These are phyloP conservation scores for Linyphia triangularis DNA, from an alignment of 2,888 invertebrate genomes.

Conservation along the genomic window DNA sequence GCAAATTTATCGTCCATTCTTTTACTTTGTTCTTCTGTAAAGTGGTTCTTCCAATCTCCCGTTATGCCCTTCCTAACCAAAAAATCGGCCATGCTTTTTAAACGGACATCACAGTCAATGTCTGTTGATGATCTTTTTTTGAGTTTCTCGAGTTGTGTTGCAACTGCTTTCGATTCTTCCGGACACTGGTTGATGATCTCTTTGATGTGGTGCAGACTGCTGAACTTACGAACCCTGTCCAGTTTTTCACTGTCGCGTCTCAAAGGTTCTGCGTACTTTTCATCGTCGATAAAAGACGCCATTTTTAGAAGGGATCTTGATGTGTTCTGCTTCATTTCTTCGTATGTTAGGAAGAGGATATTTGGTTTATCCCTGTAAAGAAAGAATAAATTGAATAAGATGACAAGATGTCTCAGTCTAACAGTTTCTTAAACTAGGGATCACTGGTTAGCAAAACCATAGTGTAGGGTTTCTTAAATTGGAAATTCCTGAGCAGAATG, in stretches of 20 bases:
- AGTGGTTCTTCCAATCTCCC: constrained; percentile 80
- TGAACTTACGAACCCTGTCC: constrained; percentile 31
- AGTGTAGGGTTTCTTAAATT: too few species aligned
- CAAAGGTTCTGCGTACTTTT: constrained; percentile 33
- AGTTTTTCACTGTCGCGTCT: constrained; percentile 17
- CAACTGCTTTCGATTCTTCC: too few species aligned
- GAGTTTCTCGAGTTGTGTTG: neutral
- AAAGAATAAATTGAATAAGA: neutral
- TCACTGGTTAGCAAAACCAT: too few species aligned
- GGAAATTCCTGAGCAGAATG: too few species aligned
- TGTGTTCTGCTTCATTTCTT: constrained; percentile 79
- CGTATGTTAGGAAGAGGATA: constrained; percentile 80
- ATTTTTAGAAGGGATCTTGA: constrained; percentile 74
- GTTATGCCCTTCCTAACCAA: constrained; percentile 78
- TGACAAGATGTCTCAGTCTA: too few species aligned
- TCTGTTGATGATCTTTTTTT: neutral
- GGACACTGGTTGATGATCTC: constrained; percentile 6
- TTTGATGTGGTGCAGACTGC: constrained; percentile 68
- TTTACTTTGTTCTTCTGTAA: constrained; percentile 77
- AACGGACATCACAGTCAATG: too few species aligned
- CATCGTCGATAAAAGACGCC: constrained; percentile 75
- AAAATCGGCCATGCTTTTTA: too few species aligned
- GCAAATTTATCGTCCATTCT: constrained; percentile 30
- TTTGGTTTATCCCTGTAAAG: constrained; percentile 78
- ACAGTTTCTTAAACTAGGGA: too few species aligned